Conservation (phyloP, 2,888 invertebrate species). For the Ormyrus nitidulus region DNA sequence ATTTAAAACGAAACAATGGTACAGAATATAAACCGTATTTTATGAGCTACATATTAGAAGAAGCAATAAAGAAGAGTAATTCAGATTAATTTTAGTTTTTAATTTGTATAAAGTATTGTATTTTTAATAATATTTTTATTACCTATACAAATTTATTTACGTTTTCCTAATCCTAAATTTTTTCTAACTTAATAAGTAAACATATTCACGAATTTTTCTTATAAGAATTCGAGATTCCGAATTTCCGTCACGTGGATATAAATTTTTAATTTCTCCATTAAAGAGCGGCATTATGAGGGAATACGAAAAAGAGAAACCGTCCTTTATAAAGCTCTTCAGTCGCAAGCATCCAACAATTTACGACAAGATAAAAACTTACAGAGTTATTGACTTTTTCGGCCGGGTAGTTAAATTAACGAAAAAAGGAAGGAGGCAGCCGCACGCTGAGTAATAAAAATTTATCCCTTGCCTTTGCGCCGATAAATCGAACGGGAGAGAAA, state of each 20-base stretch:
- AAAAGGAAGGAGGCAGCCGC: constrained; percentile 18
- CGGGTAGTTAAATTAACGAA: constrained; percentile 51
- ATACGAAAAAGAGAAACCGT: constrained; percentile 22
- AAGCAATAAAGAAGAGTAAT: background rate
- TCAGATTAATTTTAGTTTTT: too few relatives aligned
- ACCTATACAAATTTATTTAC: too few relatives aligned
- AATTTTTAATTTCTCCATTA: constrained; percentile 53
- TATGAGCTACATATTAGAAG: too few relatives aligned
- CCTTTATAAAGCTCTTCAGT: constrained; percentile 7
- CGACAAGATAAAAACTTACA: constrained; percentile 35
- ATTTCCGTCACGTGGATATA: constrained; percentile 50
- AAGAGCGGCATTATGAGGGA: constrained; percentile 36
- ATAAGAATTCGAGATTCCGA: constrained; percentile 9
- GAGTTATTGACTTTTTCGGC: constrained; percentile 52
- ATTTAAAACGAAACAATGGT: too few relatives aligned
- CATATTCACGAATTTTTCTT: background rate
- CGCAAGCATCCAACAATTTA: constrained; percentile 44
- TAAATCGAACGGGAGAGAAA: constrained; percentile 42
- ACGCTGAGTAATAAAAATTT: constrained; percentile 49
- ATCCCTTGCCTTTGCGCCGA: constrained; percentile 36
- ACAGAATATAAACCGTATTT: too few relatives aligned
- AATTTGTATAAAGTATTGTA: background rate
- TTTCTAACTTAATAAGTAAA: too few relatives aligned
- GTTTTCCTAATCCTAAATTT: too few relatives aligned
- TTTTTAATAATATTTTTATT: background rate